Conservation (phyloP, 2,888 invertebrate species). For the Aspidiotus rigidus region DNA sequence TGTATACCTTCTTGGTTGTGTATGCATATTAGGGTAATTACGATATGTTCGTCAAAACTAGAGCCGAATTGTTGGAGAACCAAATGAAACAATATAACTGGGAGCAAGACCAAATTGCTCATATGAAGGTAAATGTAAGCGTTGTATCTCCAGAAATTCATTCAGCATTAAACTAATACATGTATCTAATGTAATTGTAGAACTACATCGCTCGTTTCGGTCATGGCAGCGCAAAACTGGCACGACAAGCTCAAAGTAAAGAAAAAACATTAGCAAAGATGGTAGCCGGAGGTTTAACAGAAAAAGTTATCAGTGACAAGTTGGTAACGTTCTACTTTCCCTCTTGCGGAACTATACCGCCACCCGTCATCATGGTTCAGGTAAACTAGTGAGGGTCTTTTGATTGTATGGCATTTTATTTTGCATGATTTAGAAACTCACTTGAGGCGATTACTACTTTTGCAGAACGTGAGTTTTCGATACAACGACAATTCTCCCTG, state of each 20-base stretch:
- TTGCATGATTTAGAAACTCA: neutral
- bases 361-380: slow-evolving; percentile 99
- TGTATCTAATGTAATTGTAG: slow-evolving; percentile 44
- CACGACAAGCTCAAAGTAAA: slow-evolving; percentile 97
- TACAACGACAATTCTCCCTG: slow-evolving; percentile 77
- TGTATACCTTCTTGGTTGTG: neutral
- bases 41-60: slow-evolving; percentile 88
- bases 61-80: slow-evolving; percentile 90
- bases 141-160: neutral
- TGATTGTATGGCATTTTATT: neutral
- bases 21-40: slow-evolving; percentile 64
- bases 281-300: slow-evolving; percentile 95
- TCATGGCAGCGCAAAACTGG: slow-evolving; percentile 97
- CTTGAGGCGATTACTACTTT: slow-evolving; percentile 35
- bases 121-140: slow-evolving; percentile 73
- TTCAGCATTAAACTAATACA: neutral
- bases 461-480: slow-evolving; percentile 84
- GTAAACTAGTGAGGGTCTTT: slow-evolving; percentile 41
- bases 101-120: slow-evolving; percentile 98
- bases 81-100: slow-evolving; percentile 99
- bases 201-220: slow-evolving; percentile 98
- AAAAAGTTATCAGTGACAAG: slow-evolving; percentile 87
- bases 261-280: slow-evolving; percentile 99
- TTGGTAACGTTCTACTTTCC: slow-evolving; percentile 91
- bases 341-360: slow-evolving; percentile 88